Base-by-base conservation (phyloP, 2,888 invertebrate species). In the Oscheius sp. region DNA sequence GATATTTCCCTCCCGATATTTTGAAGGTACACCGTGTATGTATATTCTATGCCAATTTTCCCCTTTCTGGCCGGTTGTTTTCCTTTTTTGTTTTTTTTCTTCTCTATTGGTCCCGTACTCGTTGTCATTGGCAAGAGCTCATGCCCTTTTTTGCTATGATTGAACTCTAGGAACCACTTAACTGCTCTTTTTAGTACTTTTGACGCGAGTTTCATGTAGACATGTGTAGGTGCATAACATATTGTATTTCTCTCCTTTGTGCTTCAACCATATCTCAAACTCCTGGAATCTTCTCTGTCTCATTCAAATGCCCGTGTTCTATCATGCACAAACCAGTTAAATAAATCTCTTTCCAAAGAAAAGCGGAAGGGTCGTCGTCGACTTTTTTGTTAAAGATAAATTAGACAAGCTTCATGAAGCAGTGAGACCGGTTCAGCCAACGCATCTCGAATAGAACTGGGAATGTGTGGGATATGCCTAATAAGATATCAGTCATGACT, bases 401-500 rank as follows among this genome's bases (percentile, higher is more conserved):
- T 63, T 63, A 63, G 50, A n/a, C 48, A 63, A 29, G 63, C 63
- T 48, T 50, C 63, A 63, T 62, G 32, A 33, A 60, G 60, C 60
- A 21, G 10, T 60, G 35, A 63, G 21, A 63, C 63, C 63, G 63
- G 63, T 63, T 63, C 48, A 21, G 50, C 5, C 5, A 29, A 63
- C 4, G 63, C 48, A 35, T 60, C 35, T 60, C 33, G n/a, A 37
- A 42, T 42, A 42, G 42, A n/a, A 35, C 10, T 60, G 60, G 37
- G 3, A 37, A 60, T n/a, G 42, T 42, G 7, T 42, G 4, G 60
- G n/a, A 60, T 60, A 37, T 37, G 37, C 35, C 10, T 33, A 35
- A 35, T 33, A n/a, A 63, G 63, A 63, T 63, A 63, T 47, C n/a
- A 13, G 21, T 63, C 42, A 42, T 42, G 42, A 42, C 42, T 42